Conservation (phyloP, 2,113 vertebrate species). For the Gymnogyps californianus region DNA sequence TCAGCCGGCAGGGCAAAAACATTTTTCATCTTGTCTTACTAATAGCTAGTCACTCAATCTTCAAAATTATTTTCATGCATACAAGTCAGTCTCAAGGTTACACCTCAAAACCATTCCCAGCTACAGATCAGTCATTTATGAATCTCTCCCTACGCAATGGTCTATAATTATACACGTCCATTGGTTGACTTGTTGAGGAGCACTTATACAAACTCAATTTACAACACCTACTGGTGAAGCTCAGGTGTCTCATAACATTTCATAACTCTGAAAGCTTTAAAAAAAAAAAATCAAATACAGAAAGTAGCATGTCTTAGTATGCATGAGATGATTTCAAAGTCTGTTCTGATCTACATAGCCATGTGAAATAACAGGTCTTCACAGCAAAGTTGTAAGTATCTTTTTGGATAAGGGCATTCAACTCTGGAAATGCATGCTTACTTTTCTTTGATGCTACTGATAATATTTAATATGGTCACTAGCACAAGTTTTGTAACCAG, state of each 20-base stretch:
- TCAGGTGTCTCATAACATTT: neutral
- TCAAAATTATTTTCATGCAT: neutral
- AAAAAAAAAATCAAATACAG: neutral
- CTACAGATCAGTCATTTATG: neutral
- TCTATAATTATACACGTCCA: neutral
- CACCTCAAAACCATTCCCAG: neutral
- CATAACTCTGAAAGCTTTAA: neutral
- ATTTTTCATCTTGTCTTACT: slow-evolving; percentile 21
- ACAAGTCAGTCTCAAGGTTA: neutral
- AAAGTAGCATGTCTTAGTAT: neutral
- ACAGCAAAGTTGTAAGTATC: neutral
- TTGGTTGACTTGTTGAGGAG: neutral
- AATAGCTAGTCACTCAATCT: neutral
- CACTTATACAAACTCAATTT: neutral
- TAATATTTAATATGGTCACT: neutral
- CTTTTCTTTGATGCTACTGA: neutral
- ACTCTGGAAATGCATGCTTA: neutral
- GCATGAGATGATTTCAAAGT: neutral
- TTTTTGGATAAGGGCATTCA: neutral
- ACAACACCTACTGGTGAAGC: neutral
- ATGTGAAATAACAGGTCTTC: neutral
- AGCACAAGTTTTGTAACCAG: neutral
- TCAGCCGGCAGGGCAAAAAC: neutral
- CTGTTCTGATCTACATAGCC: neutral
- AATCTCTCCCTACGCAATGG: neutral